These are phyloP conservation scores for Harpegnathos saltator DNA, from an alignment of 1,140 invertebrate genomes.

Conservation along the genomic window DNA sequence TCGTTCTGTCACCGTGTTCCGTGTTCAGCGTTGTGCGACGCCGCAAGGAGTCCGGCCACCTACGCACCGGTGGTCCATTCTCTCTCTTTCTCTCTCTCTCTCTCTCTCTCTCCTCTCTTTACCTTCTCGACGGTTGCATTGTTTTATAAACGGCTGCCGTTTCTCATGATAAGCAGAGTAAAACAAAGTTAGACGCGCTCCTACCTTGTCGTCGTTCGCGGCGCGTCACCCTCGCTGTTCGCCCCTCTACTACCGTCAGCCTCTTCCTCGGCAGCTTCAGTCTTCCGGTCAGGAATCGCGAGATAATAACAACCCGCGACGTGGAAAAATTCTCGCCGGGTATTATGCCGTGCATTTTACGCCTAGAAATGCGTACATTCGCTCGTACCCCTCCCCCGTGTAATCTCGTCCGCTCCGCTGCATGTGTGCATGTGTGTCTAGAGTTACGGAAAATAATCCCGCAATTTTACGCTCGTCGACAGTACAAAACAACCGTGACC, in stretches of 20 bases:
- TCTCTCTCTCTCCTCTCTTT: slow-evolving; percentile 15
- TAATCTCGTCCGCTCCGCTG: slow-evolving; percentile 21
- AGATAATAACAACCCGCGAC: too few relatives aligned
- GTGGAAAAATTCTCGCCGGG: too few relatives aligned
- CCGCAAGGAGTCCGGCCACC: slow-evolving; percentile 79
- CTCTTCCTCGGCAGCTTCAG: too few relatives aligned
- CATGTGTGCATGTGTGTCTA: background rate
- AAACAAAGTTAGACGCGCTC: slow-evolving; percentile 78
- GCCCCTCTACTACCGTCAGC: background rate
- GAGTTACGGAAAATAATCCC: slow-evolving; percentile 41
- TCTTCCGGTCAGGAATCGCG: too few relatives aligned
- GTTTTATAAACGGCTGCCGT: slow-evolving; percentile 81
- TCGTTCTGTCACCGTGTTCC: slow-evolving; percentile 84
- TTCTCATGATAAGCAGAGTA: slow-evolving; percentile 83
- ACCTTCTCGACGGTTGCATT: slow-evolving; percentile 76
- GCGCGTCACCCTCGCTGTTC: slow-evolving; percentile 46
- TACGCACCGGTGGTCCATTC: slow-evolving; percentile 78
- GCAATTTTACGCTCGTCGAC: slow-evolving; percentile 2
- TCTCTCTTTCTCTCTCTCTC: background rate
- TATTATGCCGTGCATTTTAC: background rate
- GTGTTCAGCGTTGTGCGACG: slow-evolving; percentile 77
- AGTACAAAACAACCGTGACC: slow-evolving; percentile 6
- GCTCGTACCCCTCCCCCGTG: background rate
- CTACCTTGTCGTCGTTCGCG: slow-evolving; percentile 65
- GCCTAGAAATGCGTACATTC: background rate